phyloP scores from a whole-genome alignment of 2,113 vertebrate genomes.

The Fregetta grallaria region DNA sequence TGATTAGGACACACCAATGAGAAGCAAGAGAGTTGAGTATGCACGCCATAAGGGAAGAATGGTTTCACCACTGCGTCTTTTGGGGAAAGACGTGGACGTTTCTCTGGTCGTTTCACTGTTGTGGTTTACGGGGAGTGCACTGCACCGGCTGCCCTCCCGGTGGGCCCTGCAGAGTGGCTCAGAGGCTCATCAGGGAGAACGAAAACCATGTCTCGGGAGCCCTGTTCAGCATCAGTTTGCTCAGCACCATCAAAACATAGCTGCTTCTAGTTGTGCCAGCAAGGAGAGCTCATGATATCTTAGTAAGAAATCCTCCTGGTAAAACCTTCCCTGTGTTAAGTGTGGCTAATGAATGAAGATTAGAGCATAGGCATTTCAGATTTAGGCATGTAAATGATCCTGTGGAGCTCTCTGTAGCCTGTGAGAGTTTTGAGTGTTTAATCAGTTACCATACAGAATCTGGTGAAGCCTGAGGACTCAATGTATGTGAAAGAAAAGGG shows the following conservation, averaged over 20 bases:
- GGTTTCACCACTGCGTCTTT: not conserved
- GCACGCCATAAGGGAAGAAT: rapidly evolving
- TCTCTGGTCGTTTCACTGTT: not conserved
- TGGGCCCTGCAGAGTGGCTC: rapidly evolving
- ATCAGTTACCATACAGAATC: not conserved
- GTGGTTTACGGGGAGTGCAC: not conserved
- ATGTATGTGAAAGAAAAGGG: not conserved
- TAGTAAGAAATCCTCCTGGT: not conserved
- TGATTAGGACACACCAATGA: no score
- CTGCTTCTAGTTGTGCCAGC: not conserved
- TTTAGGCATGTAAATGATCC: not conserved
- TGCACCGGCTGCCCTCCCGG: rapidly evolving
- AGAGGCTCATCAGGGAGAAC: not conserved
- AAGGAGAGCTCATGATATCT: not conserved
- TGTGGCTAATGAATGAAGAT: not conserved
- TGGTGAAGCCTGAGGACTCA: not conserved
- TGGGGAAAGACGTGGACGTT: rapidly evolving
- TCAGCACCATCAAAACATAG: not conserved
- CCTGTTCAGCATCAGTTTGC: rapidly evolving
- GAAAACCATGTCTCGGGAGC: not conserved
- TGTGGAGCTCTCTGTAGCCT: not conserved
- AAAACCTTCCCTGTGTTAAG: not conserved
- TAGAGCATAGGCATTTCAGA: not conserved
- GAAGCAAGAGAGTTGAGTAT: rapidly evolving
- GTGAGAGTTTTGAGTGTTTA: not conserved